Percentiles rank a stretch among this genome's conserved stretches.
These are phyloP conservation scores for Colossoma macropomum DNA, from an alignment of 2,113 vertebrate species.

Conservation along the genomic window DNA sequence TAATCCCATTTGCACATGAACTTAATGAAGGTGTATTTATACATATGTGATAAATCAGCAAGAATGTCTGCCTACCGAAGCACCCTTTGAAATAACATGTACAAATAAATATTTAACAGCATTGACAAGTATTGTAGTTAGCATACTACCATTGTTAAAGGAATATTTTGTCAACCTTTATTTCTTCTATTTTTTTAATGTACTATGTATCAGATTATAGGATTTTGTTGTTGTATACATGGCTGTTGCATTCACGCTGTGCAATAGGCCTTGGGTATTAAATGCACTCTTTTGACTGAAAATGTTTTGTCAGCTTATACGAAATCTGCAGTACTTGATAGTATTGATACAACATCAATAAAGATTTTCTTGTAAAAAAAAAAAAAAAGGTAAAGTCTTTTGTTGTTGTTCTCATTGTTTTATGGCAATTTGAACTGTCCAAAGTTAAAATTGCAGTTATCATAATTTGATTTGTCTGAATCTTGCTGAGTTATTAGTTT, in stretches of 20 bases:
- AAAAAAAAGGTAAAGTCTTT: not conserved
- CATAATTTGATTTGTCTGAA: too few relatives aligned
- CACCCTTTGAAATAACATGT: constrained; percentile 59
- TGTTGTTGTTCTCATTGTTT: too few relatives aligned
- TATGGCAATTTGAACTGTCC: too few relatives aligned
- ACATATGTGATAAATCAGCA: constrained; percentile 77
- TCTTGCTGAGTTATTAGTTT: too few relatives aligned
- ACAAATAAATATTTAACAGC: constrained; percentile 74
- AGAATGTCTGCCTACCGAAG: constrained; percentile 74
- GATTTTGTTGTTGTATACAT: constrained; percentile 75
- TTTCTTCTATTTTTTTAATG: constrained; percentile 72
- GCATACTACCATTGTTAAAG: constrained; percentile 76
- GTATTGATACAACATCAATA: constrained; percentile 93
- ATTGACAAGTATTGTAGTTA: constrained; percentile 75
- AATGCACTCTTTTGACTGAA: constrained; percentile 90
- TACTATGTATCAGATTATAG: constrained; percentile 75
- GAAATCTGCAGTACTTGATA: constrained; percentile 90
- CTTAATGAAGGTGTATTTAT: constrained; percentile 81
- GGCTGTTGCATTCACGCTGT: constrained; percentile 85
- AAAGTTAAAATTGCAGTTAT: too few relatives aligned
- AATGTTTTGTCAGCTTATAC: constrained; percentile 86
- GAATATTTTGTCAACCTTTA: constrained; percentile 71
- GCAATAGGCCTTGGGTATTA: constrained; percentile 86
- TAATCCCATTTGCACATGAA: constrained; percentile 82
- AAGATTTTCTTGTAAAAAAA: constrained; percentile 76